phyloP scores from a whole-genome alignment of 1,140 invertebrate species.

The Calycopis cecrops region DNA sequence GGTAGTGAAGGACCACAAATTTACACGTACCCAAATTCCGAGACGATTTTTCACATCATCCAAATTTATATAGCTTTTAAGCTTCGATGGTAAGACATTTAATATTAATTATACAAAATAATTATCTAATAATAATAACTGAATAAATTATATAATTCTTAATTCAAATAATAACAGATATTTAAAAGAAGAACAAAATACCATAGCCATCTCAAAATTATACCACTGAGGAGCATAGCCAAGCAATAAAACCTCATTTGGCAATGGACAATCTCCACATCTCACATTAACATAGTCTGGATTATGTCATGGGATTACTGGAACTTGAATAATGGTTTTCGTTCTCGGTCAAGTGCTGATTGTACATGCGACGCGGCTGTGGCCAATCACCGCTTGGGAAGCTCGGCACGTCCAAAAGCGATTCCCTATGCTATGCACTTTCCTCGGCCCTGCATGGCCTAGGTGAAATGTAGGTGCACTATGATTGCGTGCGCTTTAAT shows the following conservation, averaged over 20 bases:
- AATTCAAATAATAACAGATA: too few species aligned
- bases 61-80: too few species aligned
- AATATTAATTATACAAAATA: too few species aligned
- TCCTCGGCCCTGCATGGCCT: slow-evolving; percentile 34
- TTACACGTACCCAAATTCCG: too few species aligned
- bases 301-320: slow-evolving; percentile 70
- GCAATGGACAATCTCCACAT: slow-evolving; percentile 2
- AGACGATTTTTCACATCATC: too few species aligned
- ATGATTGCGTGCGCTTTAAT: slow-evolving; percentile 32
- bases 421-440: slow-evolving; percentile 61
- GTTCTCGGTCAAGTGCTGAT: slow-evolving; percentile 46
- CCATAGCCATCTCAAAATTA: too few species aligned
- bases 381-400: slow-evolving; percentile 35
- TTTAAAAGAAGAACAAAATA: too few species aligned
- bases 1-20: too few species aligned
- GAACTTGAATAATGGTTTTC: slow-evolving; percentile 60
- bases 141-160: too few species aligned
- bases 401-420: slow-evolving; percentile 44
- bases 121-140: too few species aligned
- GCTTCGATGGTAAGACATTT: too few species aligned
- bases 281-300: slow-evolving; percentile 41
- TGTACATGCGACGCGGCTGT: slow-evolving; percentile 29
- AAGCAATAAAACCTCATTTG: background rate
- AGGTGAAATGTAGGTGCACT: slow-evolving; percentile 44
- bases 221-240: background rate